These are phyloP conservation scores for Rambutsinella grinnellia DNA, from an alignment of 2,888 invertebrate species.

Conservation along the genomic window DNA sequence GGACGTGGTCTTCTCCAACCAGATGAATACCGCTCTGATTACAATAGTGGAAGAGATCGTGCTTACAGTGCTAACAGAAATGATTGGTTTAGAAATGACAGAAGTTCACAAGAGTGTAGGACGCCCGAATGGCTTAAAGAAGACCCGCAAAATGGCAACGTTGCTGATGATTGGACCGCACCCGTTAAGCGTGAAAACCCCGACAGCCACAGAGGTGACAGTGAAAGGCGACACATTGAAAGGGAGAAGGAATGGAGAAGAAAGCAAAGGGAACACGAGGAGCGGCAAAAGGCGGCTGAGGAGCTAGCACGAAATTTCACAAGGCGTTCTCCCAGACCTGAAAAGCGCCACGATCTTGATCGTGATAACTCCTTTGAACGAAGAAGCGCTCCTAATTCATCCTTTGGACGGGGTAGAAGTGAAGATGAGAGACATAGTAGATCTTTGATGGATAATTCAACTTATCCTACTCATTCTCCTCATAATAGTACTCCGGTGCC, in stretches of 20 bases:
- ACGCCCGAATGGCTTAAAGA: constrained; percentile 25
- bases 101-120: too few relatives aligned
- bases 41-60: constrained; percentile 18
- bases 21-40: constrained; percentile 29
- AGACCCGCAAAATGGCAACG: constrained; percentile 24
- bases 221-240: neutral
- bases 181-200: neutral
- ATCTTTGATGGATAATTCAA: constrained; percentile 17
- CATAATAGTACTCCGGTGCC: constrained; percentile 10
- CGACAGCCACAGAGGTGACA: constrained; percentile 12
- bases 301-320: neutral
- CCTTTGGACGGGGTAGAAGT: neutral
- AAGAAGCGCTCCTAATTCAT: too few relatives aligned
- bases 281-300: neutral
- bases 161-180: neutral
- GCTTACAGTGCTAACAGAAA: constrained; percentile 9
- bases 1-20: constrained; percentile 4
- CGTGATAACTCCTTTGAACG: too few relatives aligned
- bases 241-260: neutral
- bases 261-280: neutral
- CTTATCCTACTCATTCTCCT: neutral
- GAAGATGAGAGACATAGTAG: constrained; percentile 19
- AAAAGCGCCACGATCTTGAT: neutral
- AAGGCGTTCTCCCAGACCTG: neutral
- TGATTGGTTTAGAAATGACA: constrained; percentile 6